A percentile compares a stretch with the other conserved stretches of the same genome.
phyloP scores from a whole-genome alignment of 2,113 vertebrate species.

The Edolisoma coerulescens region DNA sequence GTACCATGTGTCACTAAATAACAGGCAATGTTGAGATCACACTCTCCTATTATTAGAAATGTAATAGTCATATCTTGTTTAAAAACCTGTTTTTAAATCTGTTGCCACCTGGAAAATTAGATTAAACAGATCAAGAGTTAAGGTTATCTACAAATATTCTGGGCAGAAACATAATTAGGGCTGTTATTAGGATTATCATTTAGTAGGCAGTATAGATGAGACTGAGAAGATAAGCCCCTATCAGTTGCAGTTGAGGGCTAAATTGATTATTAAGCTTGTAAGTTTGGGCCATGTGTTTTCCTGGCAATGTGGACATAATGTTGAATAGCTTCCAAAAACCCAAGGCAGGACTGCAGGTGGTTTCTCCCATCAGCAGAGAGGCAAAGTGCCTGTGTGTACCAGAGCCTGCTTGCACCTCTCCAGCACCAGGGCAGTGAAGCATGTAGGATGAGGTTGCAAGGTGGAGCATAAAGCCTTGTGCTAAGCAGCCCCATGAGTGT shows the following conservation, averaged over 20 bases:
- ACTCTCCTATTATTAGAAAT: constrained; percentile 69
- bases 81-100: constrained; percentile 74
- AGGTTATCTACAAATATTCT: constrained; percentile 70
- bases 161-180: constrained; percentile 64
- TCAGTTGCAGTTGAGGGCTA: constrained; percentile 52
- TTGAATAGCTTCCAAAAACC: constrained; percentile 35
- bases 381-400: not conserved
- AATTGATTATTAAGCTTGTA: constrained; percentile 49
- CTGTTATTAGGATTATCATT: constrained; percentile 69
- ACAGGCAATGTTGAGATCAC: constrained; percentile 58
- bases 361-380: constrained; percentile 18
- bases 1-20: constrained; percentile 46
- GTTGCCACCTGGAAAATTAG: constrained; percentile 77
- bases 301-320: constrained; percentile 16
- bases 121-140: constrained; percentile 74
- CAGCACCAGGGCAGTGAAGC: not conserved
- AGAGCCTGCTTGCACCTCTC: not conserved
- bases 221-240: constrained; percentile 61
- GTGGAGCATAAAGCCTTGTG: not conserved
- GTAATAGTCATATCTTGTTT: constrained; percentile 68
- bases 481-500: not conserved
- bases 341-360: not conserved
- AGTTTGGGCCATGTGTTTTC: constrained; percentile 45
- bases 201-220: constrained; percentile 40
- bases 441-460: not conserved